Conservation (phyloP, 2,888 invertebrate species). For the Magallana nippona region DNA sequence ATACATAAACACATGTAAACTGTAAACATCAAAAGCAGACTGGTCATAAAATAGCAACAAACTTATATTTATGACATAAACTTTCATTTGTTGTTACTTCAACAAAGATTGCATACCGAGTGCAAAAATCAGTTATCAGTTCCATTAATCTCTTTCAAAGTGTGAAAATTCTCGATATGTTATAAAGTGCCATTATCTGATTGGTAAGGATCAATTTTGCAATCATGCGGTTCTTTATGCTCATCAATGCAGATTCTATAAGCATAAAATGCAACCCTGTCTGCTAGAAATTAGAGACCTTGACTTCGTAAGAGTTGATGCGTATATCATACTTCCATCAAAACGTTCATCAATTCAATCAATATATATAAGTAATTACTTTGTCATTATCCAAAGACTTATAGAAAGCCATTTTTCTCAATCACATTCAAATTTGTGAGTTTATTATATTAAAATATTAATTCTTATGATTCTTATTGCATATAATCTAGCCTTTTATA, state of each 20-base stretch:
- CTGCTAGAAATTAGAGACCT: no score
- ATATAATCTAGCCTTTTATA: no score
- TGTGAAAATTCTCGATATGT: background rate
- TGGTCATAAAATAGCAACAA: background rate
- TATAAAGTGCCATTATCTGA: background rate
- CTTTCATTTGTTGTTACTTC: background rate
- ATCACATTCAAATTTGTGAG: no score
- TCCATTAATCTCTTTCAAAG: background rate
- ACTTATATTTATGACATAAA: conserved; percentile 6
- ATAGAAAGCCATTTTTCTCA: no score
- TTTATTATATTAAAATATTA: no score
- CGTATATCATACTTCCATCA: no score
- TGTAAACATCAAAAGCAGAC: background rate
- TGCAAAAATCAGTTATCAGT: background rate
- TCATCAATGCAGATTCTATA: background rate
- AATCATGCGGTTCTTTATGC: background rate
- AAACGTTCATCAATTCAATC: no score
- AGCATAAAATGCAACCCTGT: no score
- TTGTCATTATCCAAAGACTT: no score
- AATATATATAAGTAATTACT: no score
- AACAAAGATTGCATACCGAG: background rate
- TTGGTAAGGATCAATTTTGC: background rate
- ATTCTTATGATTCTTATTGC: no score
- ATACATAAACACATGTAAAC: background rate
- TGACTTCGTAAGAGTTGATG: no score